A percentile compares a stretch with the other conserved stretches of the same genome.
These are phyloP conservation scores for Molossus molossus DNA, from an alignment of 2,797 vertebrate species.

Conservation along the genomic window DNA sequence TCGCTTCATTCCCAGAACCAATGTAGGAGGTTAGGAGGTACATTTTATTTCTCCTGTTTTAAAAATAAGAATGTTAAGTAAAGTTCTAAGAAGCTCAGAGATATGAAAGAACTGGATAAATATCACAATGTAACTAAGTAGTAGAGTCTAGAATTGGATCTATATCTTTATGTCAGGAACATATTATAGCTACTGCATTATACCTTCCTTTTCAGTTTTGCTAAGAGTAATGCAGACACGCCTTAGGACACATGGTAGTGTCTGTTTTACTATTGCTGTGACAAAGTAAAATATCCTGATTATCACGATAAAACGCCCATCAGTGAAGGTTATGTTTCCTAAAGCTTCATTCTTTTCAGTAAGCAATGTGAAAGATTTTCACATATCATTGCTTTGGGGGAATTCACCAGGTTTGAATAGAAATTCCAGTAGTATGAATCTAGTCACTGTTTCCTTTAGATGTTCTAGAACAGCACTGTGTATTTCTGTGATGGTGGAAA, in stretches of 20 bases:
- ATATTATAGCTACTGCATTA: not conserved
- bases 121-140: not conserved
- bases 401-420: not conserved
- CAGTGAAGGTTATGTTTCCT: not conserved
- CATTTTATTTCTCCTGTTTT: constrained; percentile 12
- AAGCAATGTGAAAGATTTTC: not conserved
- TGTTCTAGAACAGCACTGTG: not conserved
- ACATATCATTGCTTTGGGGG: not conserved
- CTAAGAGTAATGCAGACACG: not conserved
- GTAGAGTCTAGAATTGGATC: not conserved
- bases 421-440: not conserved
- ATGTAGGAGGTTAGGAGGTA: not conserved
- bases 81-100: not conserved
- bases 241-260: not conserved
- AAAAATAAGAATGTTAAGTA: constrained; percentile 20
- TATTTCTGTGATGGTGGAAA: not conserved
- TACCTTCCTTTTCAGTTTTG: not conserved
- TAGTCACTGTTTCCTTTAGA: not conserved
- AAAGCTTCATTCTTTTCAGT: constrained; percentile 24
- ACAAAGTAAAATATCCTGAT: not conserved
- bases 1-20: not conserved
- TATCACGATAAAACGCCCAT: not conserved
- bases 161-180: not conserved
- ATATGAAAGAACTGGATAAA: not conserved
- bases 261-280: not conserved